Evolutionary conservation across 2,888 invertebrate genomes (phyloP), one percentile per base, ranked within the genome.

Genomic region (Labia minor): DNA sequence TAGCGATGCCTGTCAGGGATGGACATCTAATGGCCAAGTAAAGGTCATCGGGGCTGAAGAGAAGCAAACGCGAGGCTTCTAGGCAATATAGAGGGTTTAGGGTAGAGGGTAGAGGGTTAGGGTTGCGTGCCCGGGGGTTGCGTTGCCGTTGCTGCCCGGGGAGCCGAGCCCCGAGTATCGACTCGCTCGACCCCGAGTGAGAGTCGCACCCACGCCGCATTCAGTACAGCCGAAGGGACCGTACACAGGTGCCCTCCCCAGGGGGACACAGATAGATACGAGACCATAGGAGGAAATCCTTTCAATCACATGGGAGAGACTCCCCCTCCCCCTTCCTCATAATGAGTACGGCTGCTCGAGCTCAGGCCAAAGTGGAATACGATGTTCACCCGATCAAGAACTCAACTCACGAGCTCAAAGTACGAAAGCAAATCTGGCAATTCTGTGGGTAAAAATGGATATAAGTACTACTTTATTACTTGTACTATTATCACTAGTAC

Each of bases 81-180:
- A 49, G 49, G 49, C 49, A 49, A 49, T 49, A 49, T 49, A 49
- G 49, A 49, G 49, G 49, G 49, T 14, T 49, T 49, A 49, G 49
- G 49, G 49, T 49, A 8, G 3, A 49, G 49, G 49, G 49, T 49
- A n/a, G 49, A 49, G 49, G 49, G 49, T 49, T 49, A 49, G 49
- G 49, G 49, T 49, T 49, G 49, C 49, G 49, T 49, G 49, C 49
- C 49, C 49, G 49, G 49, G 49, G 49, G 49, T 49, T 49, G 49
- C 49, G 49, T 49, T 49, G 49, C 49, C 49, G 49, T 49, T 49
- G 49, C 49, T 49, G 49, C 49, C 49, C 49, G 49, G 49, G 49
- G 49, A 49, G 49, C 49, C 49, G 49, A 49, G 49, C 49, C 49
- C 49, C 49, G 16, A 49, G 49, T 49, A 49, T 49, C 49, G 49